These are phyloP conservation scores for Phalloptychus januarius DNA, from an alignment of 2,797 vertebrate genomes.

Conservation along the genomic window DNA sequence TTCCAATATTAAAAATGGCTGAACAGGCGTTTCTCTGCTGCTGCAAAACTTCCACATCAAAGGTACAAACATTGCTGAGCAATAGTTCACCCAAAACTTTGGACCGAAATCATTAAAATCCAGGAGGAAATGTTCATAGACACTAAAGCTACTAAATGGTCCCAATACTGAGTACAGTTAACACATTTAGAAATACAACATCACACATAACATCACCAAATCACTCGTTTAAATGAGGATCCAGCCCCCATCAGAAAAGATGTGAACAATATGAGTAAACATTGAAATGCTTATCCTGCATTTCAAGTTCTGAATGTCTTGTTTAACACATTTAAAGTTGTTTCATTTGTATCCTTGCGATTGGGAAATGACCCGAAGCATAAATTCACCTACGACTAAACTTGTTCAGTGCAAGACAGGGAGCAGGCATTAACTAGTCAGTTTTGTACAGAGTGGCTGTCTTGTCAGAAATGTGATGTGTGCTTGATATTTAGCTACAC, in stretches of 20 bases:
- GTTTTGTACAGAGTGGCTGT: neutral
- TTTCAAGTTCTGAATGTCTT: conserved; percentile 38
- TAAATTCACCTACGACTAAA: neutral
- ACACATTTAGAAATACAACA: conserved; percentile 36
- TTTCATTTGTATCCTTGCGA: neutral
- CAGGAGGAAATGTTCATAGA: neutral
- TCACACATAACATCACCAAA: conserved; percentile 30
- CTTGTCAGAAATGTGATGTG: conserved; percentile 13
- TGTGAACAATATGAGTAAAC: conserved; percentile 20
- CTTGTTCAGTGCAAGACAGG: neutral
- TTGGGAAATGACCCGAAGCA: neutral
- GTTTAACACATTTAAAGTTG: conserved; percentile 14
- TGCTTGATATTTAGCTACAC: neutral
- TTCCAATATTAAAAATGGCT: conserved; percentile 60
- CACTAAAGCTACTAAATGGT: conserved; percentile 9
- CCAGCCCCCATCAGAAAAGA: conserved; percentile 59
- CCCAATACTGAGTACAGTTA: conserved; percentile 24
- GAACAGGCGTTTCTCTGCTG: conserved; percentile 25
- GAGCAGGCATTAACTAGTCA: neutral
- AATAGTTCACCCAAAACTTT: conserved; percentile 16
- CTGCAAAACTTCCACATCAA: neutral
- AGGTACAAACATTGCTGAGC: conserved; percentile 7
- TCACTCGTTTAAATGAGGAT: conserved; percentile 43
- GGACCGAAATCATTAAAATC: conserved; percentile 24
- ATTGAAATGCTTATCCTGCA: conserved; percentile 24